Conservation (phyloP, 1,140 invertebrate species). For the Drosophila insularis region DNA sequence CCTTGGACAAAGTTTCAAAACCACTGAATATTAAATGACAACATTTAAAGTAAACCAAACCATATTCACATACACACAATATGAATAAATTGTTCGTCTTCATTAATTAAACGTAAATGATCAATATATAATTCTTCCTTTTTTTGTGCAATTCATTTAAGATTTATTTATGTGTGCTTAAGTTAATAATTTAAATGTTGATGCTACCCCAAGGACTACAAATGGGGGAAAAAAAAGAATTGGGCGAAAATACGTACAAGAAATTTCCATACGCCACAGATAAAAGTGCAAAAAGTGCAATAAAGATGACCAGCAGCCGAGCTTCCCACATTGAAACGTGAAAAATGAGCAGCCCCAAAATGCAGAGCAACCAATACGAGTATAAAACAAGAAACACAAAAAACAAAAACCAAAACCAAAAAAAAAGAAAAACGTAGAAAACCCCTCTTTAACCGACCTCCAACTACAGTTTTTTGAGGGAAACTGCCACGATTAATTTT, state of each 20-base stretch:
- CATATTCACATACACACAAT: constrained; percentile 1
- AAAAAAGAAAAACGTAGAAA: neutral
- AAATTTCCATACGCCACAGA: constrained; percentile 18
- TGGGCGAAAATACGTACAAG: neutral
- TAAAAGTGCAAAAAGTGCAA: constrained; percentile 46
- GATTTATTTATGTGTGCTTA: constrained; percentile 52
- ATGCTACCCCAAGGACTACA: constrained; percentile 60
- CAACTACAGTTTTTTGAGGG: constrained; percentile 14
- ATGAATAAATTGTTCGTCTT: constrained; percentile 6
- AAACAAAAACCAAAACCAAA: neutral
- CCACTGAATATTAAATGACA: constrained; percentile 1
- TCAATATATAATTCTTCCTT: constrained; percentile 18
- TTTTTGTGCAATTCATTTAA: constrained; percentile 7
- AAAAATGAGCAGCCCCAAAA: constrained; percentile 38
- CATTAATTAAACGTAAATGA: constrained; percentile 42
- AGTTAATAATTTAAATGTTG: constrained; percentile 66
- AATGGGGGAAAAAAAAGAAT: constrained; percentile 21
- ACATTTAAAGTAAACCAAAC: constrained; percentile 1
- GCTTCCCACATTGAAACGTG: constrained; percentile 23
- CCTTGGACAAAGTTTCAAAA: constrained; percentile 2
- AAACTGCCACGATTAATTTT: constrained; percentile 75
- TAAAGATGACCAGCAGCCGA: constrained; percentile 19
- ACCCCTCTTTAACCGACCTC: neutral
- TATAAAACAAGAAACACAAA: neutral
- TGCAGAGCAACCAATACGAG: neutral